Evolutionary conservation across 2,888 invertebrate species (phyloP), one percentile per base, ranked within the genome.

Genomic region (Pinctada fucata): DNA sequence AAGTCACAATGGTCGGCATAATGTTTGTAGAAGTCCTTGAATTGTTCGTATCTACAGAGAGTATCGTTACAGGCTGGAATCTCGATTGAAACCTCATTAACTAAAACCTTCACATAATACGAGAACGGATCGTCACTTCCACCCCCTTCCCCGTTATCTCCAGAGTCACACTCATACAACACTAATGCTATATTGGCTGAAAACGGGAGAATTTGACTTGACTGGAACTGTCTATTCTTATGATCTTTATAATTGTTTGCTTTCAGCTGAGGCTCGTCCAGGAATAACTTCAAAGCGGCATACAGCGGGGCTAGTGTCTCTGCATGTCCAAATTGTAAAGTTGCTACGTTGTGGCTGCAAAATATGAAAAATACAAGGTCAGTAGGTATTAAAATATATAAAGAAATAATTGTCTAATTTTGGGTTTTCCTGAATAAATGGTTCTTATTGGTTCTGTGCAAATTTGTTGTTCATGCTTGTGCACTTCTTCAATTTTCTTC

Each of bases 111-210:
- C 16, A 91, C 71, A 70, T 87, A 86, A 82, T 87, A 90, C 31
- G 16, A 47, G 8, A 47, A 50, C n/a, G 48, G n/a, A 13, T 74
- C 74, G 13, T 77, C 79, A 6, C 72, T 75, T 49, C 71, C 68
- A 66, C 78, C 64, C 13, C 58, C 58, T 65, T 81, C 70, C 10
- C 4, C 5, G 4, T 68, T 58, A 8, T 70, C 76, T 50, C 48
- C 73, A 5, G 65, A 65, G 31, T 79, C 79, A 88, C 93, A 93
- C 65, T 90, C 86, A 81, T 91, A 92, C 50, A 93, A 82, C 5
- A 92, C 89, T 58, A 93, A 82, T 13, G 88, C 91, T n/a, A 93
- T 68, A 85, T 93, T 93, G 49, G 91, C 88, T 45, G 90, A 88
- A 80, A 93, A 93, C 2, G 93, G 92, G 49, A 88, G 79, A 51